Base-by-base conservation (phyloP, 2,888 invertebrate species). In the Allophyes oxyacanthae region DNA sequence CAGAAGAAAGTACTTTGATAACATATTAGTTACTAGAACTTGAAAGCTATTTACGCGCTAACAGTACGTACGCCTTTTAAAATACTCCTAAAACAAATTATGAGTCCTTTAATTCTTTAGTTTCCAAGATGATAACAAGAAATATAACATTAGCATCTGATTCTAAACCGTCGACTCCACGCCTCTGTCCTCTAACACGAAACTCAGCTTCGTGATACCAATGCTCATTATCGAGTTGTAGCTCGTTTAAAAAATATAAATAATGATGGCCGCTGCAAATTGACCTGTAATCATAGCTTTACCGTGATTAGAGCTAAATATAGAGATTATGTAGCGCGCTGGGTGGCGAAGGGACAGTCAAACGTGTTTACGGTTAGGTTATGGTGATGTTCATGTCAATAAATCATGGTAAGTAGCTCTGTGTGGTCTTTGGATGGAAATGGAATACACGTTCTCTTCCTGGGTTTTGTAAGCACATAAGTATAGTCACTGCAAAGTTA, bases 171-270 rank as follows among this genome's bases (percentile, higher is more conserved):
- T 0, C 75, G 28, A 70, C 84, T 86, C 86, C 70, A 81, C 54
- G 4, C 36, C 59, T 71, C 60, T 79, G 72, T 80, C 50, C 72
- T 49, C 43, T 60, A 70, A 84, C 81, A 73, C 77, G 76, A 78
- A 79, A 66, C 72, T 75, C 78, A 68, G 78, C 81, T 85, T 87
- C 87, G 87, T 87, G 88, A 87, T 81, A 86, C 83, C 79, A 86
- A 89, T 84, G 87, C 90, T 91, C 90, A 92, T 92, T 93, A 92
- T 92, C 87, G 85, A 88, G 88, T 92, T 89, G 84, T 87, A 85
- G 79, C 86, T 85, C 87, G 90, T 90, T 91, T 91, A 87, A 91
- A 90, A 90, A 90, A 87, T 88, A 92, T 91, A 92, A 93, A 92
- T 90, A 91, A 92, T 88, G 85, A 79, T 65, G 65, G 80, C 82